Conservation (phyloP, 2,113 vertebrate species). For the Onychostruthus taczanowskii region DNA sequence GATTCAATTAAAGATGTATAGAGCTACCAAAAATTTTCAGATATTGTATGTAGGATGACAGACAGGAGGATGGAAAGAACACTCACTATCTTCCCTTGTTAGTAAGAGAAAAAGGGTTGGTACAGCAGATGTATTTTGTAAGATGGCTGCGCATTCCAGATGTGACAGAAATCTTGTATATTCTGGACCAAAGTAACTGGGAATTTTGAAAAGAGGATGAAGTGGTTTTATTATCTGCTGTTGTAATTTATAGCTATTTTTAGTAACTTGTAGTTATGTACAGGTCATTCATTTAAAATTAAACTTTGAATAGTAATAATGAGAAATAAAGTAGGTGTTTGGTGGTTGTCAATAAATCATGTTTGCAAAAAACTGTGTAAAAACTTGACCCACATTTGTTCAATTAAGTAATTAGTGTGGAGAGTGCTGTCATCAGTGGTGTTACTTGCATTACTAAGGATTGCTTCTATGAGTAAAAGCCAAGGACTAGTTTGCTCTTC, state of each 20-base stretch:
- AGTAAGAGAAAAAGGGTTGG: background rate
- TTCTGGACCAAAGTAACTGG: background rate
- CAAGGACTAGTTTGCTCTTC: background rate
- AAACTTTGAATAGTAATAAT: background rate
- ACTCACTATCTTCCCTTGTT: rapidly evolving
- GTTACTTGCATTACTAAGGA: background rate
- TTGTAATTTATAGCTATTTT: background rate
- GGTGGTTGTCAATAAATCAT: background rate
- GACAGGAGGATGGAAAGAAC: background rate
- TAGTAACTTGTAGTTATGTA: background rate
- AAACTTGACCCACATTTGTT: background rate
- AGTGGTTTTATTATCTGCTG: background rate
- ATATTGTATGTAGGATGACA: background rate
- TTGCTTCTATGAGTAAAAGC: background rate
- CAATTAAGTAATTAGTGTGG: background rate
- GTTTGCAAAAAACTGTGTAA: background rate
- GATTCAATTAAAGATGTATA: constrained; percentile 38
- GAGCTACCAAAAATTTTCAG: background rate
- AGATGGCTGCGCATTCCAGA: background rate
- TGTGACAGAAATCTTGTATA: background rate
- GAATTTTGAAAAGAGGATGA: background rate
- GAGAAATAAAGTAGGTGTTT: background rate
- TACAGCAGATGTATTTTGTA: background rate
- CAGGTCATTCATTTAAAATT: background rate
- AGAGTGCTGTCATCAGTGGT: background rate